phyloP scores from a whole-genome alignment of 2,113 vertebrate species.

The Jacana jacana region DNA sequence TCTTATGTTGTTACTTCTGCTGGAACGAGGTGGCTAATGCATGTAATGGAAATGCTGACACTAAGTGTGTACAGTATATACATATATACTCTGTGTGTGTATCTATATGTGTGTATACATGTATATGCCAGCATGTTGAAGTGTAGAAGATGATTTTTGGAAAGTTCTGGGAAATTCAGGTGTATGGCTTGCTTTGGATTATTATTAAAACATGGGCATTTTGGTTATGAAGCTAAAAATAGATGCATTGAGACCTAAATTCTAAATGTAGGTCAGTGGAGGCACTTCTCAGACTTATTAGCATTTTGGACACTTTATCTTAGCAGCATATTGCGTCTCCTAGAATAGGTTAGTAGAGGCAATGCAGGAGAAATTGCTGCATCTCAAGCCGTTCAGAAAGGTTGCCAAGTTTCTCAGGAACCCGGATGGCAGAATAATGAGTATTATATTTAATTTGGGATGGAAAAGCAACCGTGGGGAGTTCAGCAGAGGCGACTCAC shows the following conservation, averaged over 20 bases:
- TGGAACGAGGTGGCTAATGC: background rate
- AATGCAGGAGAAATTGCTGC: slow-evolving; percentile 4
- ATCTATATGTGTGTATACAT: background rate
- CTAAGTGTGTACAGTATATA: background rate
- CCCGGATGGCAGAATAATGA: slow-evolving; percentile 23
- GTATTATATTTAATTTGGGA: slow-evolving; percentile 4
- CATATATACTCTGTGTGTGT: too few species aligned
- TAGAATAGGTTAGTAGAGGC: slow-evolving; percentile 7
- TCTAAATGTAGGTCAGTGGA: slow-evolving; percentile 33
- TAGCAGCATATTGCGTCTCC: background rate
- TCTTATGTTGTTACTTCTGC: background rate
- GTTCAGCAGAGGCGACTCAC: slow-evolving; percentile 3
- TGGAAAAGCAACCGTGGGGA: slow-evolving; percentile 11
- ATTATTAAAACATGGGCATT: background rate
- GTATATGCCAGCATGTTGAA: background rate
- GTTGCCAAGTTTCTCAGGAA: slow-evolving; percentile 49
- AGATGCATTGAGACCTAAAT: background rate
- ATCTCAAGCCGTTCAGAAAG: background rate
- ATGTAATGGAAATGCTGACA: background rate
- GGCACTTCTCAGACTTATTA: slow-evolving; percentile 9
- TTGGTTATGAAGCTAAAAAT: background rate
- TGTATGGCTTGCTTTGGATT: background rate
- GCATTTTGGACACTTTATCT: slow-evolving; percentile 36
- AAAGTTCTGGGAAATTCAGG: background rate
- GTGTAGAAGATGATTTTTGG: background rate